Base-by-base conservation (phyloP, 35 echinoderm and acorn worm genomes). In the Hemicentrotus pulcherrimus region DNA sequence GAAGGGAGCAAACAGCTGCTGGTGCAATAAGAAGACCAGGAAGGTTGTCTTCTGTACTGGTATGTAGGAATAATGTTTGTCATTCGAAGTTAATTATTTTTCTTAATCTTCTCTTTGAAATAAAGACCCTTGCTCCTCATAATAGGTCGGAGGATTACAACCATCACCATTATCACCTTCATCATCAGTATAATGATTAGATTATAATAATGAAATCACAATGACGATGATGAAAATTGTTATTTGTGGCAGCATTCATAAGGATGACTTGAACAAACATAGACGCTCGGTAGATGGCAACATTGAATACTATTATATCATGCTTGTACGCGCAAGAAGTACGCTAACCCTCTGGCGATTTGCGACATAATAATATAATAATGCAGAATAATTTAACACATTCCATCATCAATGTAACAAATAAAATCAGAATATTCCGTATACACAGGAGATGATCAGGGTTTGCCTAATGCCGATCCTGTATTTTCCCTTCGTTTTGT, bases 1-100 rank as follows among this genome's bases (percentile, higher is more conserved):
- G 88, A 33, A 90, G 88, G 88, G 46, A 2, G 31, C 16, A 5
- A 90, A 90, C 32, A 90, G 46, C 88, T 90, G 88, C 32, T 90
- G 88, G 88, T 90, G 88, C 24, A 90, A 90, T 30, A 90, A 90
- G 88, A 90, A 24, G 88, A 90, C 88, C 32, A 90, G 88, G 31
- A 90, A 90, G 88, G 88, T 90, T 47, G 88, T 90, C 88, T 90
- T 90, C 88, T 90, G 88, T 41, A 90, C 32, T 90, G 88, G 88
- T 41, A 47, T 18, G 88, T 32, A 46, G 19, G 22, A 78, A n/a
- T 78, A 22, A 78, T 78, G 6, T 28, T 78, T 3, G 15, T 55
- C 50, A 30, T 12, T 86, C 9, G 24, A 86, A 86, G 86, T 33
- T 5, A 30, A 41, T 86, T 22, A 31, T 31, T 0, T 2, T 30